These are phyloP conservation scores for Rhinolophus sinicus DNA, from an alignment of 2,113 vertebrate species.

Conservation along the genomic window DNA sequence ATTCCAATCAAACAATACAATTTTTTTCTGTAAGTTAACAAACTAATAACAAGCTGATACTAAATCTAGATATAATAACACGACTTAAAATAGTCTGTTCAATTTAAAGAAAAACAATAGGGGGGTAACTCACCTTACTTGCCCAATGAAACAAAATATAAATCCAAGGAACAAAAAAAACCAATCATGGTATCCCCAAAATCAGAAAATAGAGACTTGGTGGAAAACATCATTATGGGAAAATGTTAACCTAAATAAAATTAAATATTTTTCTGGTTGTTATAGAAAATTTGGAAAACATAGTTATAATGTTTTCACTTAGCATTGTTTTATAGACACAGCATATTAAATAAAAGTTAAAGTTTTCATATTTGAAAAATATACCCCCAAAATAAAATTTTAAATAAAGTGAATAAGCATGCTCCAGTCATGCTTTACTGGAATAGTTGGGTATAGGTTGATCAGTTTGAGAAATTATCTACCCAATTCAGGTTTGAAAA, in stretches of 20 bases:
- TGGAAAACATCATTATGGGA: neutral
- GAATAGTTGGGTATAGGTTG: neutral
- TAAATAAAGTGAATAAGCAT: neutral
- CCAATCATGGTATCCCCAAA: neutral
- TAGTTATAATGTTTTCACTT: neutral
- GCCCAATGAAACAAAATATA: neutral
- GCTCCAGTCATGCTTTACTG: neutral
- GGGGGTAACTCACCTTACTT: neutral
- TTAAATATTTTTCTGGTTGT: conserved; percentile 28
- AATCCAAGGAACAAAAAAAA: neutral
- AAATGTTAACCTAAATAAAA: conserved; percentile 40
- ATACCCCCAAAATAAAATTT: neutral
- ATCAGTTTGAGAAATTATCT: neutral
- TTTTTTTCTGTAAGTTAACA: neutral
- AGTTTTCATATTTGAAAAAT: conserved; percentile 38
- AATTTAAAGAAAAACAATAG: neutral
- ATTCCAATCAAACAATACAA: neutral
- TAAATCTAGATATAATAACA: neutral
- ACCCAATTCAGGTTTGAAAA: neutral
- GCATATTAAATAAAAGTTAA: neutral
- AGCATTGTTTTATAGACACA: neutral
- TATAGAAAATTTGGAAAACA: conserved; percentile 14
- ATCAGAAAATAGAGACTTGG: neutral
- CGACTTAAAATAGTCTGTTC: neutral
- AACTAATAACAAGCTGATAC: neutral